A percentile compares a stretch with the other conserved stretches of the same genome.
Conservation (phyloP, 2,113 vertebrate genomes). For the Anguilla japonica region DNA sequence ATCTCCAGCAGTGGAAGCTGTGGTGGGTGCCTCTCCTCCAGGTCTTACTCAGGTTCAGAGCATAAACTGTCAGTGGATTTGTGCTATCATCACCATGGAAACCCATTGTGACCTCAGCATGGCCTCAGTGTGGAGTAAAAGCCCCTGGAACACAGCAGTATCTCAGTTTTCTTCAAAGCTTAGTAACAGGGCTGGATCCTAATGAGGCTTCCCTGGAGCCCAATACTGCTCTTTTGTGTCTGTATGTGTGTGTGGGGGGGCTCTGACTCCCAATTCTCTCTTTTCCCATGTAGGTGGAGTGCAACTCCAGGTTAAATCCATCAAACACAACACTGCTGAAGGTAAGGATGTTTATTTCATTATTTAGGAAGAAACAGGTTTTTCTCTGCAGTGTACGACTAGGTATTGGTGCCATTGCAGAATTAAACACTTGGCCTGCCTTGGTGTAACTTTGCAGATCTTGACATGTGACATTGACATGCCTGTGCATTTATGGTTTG, state of each 20-base stretch:
- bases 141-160: background rate
- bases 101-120: background rate
- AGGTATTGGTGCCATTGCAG: background rate
- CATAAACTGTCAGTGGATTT: background rate
- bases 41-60: background rate
- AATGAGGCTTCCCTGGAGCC: background rate
- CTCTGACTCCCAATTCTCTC: background rate
- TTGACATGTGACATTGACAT: background rate
- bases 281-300: slow-evolving; percentile 84
- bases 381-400: background rate
- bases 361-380: background rate
- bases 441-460: too few species aligned
- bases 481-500: background rate
- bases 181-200: background rate
- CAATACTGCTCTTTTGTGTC: background rate
- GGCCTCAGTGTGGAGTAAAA: background rate
- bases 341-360: slow-evolving; percentile 60
- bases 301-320: slow-evolving; percentile 94
- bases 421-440: background rate
- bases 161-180: background rate
- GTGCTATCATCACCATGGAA: background rate
- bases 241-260: background rate
- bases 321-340: slow-evolving; percentile 91
- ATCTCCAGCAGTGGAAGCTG: slow-evolving; percentile 91
- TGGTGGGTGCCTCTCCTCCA: slow-evolving; percentile 73